These are phyloP conservation scores for Hypotaenidia philippensis DNA, from an alignment of 2,797 vertebrate genomes.

Conservation along the genomic window DNA sequence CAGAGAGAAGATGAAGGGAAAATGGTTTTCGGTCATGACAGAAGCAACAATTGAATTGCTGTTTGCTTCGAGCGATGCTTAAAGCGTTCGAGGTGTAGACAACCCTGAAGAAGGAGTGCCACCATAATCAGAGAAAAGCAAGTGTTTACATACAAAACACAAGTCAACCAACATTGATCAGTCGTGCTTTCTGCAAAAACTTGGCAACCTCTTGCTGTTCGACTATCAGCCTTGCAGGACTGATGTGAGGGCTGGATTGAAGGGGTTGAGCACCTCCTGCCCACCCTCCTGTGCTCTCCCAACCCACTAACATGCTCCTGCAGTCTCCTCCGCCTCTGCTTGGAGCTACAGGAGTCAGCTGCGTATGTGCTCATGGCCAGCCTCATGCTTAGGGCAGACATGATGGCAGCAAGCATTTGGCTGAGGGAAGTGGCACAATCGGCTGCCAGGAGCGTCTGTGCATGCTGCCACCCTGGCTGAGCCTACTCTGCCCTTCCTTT, in stretches of 20 bases:
- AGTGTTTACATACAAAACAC: slow-evolving; percentile 35
- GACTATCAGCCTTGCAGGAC: background rate
- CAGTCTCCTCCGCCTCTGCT: background rate
- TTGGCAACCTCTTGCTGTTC: background rate
- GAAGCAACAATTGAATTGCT: background rate
- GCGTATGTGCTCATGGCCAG: accelerated
- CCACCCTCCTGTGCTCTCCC: accelerated
- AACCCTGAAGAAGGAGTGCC: background rate
- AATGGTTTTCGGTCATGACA: slow-evolving; percentile 17
- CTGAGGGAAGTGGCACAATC: background rate
- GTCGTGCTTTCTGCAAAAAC: background rate
- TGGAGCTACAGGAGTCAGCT: background rate
- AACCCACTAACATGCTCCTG: accelerated
- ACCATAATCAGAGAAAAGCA: background rate
- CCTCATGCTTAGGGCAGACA: background rate
- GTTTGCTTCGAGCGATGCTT: background rate
- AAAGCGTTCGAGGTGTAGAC: background rate
- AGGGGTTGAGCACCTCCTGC: background rate
- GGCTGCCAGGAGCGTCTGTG: background rate
- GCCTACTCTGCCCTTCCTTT: accelerated
- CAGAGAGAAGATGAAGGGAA: slow-evolving; percentile 6
- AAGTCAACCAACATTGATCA: background rate
- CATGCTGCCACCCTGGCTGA: accelerated
- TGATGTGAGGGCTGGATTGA: background rate
- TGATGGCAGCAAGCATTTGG: background rate